Percentiles rank a stretch among this genome's conserved stretches.
Conservation (phyloP, 1,140 invertebrate species). For the Anagrus nilaparvatae region DNA sequence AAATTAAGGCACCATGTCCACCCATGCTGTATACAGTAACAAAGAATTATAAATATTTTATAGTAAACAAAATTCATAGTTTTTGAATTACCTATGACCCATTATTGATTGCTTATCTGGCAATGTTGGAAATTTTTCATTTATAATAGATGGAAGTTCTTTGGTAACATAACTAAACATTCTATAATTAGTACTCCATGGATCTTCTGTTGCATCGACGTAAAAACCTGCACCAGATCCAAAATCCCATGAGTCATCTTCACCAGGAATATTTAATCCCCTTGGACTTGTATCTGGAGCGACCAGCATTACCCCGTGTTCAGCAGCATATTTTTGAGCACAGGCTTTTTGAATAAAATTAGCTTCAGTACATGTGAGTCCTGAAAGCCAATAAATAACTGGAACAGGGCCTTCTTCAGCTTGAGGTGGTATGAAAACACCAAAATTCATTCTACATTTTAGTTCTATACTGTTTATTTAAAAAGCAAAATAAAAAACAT, state of each 20-base stretch:
- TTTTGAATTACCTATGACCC: slow-evolving; percentile 62
- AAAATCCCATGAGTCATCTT: slow-evolving; percentile 88
- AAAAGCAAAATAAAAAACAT: slow-evolving; percentile 3
- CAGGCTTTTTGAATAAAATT: slow-evolving; percentile 96
- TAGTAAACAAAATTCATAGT: slow-evolving; percentile 2
- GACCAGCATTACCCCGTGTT: slow-evolving; percentile 76
- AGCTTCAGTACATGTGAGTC: slow-evolving; percentile 88
- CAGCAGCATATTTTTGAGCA: slow-evolving; percentile 75
- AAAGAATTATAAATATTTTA: slow-evolving; percentile 13
- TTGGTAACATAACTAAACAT: slow-evolving; percentile 96
- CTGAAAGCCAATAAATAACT: slow-evolving; percentile 89
- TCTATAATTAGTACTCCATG: slow-evolving; percentile 89
- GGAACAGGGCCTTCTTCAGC: slow-evolving; percentile 56
- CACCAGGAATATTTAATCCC: slow-evolving; percentile 77
- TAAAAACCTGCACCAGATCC: slow-evolving; percentile 95
- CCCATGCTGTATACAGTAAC: slow-evolving; percentile 83
- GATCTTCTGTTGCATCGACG: slow-evolving; percentile 80
- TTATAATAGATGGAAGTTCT: slow-evolving; percentile 76
- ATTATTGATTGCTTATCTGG: slow-evolving; percentile 63
- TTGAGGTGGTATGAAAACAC: slow-evolving; percentile 76
- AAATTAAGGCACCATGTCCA: slow-evolving; percentile 91
- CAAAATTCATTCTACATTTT: slow-evolving; percentile 89
- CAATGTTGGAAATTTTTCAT: slow-evolving; percentile 57
- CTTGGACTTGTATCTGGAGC: slow-evolving; percentile 94
- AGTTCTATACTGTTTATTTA: slow-evolving; percentile 51